Base-by-base conservation (phyloP, 2,888 invertebrate genomes). In the Malachius bipustulatus region DNA sequence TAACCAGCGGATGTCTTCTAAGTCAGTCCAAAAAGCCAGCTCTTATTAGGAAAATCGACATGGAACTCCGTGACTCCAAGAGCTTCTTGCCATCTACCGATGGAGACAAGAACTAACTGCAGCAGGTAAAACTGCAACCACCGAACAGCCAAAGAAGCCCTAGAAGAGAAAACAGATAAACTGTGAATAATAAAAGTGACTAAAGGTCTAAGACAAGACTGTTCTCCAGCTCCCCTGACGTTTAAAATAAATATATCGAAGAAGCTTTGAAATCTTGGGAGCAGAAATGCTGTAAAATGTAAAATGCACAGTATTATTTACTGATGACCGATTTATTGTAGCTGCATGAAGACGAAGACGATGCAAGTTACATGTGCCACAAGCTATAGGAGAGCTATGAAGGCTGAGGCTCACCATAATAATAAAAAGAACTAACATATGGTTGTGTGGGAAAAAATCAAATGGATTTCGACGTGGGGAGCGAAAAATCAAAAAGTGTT, bases 401-500 rank as follows among this genome's bases (percentile, higher is more conserved):
- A 19, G 24, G n/a, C n/a, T 19, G 24, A n/a, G 24, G 24, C 24
- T 19, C 24, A 19, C 24, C n/a, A 19, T 19, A 19, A 19, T n/a
- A 19, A 8, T n/a, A 19, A 19, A 19, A 19, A 19, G 6, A 19
- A 6, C 24, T 19, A 19, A 19, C n/a, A 19, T 19, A 19, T 19
- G 24, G 24, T 19, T 8, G 24, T 19, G n/a, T 19, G 24, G n/a
- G 24, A 19, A 8, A 19, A 19, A 19, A n/a, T 6, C 6, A 6
- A 19, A 19, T n/a, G n/a, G n/a, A n/a, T n/a, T n/a, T n/a, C n/a
- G n/a, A n/a, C n/a, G n/a, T n/a, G n/a, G n/a, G n/a, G n/a, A n/a
- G n/a, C n/a, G n/a, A n/a, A 19, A 19, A 19, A 19, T 19, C n/a
- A 19, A 19, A n/a, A 19, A n/a, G n/a, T 19, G 24, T n/a, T 19